phyloP scores from a whole-genome alignment of 2,113 vertebrate genomes.

The Microcebus murinus region DNA sequence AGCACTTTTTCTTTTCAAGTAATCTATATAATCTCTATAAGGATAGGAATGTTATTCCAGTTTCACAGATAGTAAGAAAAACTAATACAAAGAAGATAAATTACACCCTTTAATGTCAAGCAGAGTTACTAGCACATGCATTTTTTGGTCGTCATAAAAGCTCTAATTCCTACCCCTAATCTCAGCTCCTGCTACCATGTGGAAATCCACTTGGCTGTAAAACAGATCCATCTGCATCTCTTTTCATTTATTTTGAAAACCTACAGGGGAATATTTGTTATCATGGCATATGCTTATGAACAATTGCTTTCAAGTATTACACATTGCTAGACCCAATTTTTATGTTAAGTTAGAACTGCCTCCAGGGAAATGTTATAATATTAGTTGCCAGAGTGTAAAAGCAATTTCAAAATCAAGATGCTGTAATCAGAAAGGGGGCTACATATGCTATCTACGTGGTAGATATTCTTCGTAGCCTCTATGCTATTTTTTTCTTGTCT shows the following conservation, averaged over 20 bases:
- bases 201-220: conserved; percentile 7
- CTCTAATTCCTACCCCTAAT: not conserved
- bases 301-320: conserved; percentile 49
- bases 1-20: conserved; percentile 11
- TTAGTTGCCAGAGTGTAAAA: conserved; percentile 14
- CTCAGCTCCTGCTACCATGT: not conserved
- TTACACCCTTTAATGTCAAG: conserved; percentile 10
- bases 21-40: conserved; percentile 41
- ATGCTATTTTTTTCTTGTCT: not conserved
- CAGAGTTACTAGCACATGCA: not conserved
- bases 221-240: conserved; percentile 8
- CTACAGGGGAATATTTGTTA: conserved; percentile 43
- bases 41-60: not conserved
- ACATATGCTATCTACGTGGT: too few species aligned
- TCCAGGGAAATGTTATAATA: not conserved
- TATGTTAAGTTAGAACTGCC: conserved; percentile 37
- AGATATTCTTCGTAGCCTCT: not conserved
- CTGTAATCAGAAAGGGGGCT: not conserved
- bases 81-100: conserved; percentile 47
- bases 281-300: conserved; percentile 47
- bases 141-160: not conserved
- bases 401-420: conserved; percentile 23
- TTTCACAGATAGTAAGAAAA: conserved; percentile 37
- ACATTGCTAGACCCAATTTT: conserved; percentile 29
- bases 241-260: conserved; percentile 44